Evolutionary conservation across 2,113 vertebrate species (phyloP).

Genomic region (Meriones unguiculatus): DNA sequence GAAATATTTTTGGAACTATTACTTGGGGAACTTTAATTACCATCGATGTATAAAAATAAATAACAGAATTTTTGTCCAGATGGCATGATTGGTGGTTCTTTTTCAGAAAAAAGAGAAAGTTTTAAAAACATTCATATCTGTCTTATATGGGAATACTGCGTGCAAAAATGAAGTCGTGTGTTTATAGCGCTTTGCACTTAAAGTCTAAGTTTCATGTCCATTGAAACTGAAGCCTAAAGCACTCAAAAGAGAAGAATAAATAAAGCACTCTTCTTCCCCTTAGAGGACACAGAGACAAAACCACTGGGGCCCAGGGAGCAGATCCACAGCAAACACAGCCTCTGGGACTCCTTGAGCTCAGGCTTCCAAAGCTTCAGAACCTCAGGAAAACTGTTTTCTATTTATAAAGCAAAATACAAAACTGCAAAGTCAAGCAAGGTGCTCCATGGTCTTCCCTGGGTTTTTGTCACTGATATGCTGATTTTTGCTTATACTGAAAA

Average conservation of each 20-base stretch:
- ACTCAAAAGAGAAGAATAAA: not conserved
- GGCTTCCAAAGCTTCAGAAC: not conserved
- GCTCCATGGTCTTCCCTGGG: not conserved
- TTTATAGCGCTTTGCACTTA: conserved; percentile 53
- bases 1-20: conserved; percentile 74
- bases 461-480: conserved; percentile 37
- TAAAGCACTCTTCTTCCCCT: not conserved
- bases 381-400: not conserved
- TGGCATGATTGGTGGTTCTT: conserved; percentile 79
- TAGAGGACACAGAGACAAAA: not conserved
- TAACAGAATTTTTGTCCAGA: conserved; percentile 84
- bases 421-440: not conserved
- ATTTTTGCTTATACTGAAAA: not conserved
- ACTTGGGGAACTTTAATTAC: conserved; percentile 80
- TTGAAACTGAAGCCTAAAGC: conserved; percentile 11
- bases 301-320: not conserved
- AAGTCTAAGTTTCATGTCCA: conserved; percentile 48
- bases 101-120: conserved; percentile 61
- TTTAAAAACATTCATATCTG: conserved; percentile 62
- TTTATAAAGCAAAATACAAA: not conserved
- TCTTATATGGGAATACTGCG: conserved; percentile 35
- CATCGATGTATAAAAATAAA: conserved; percentile 84
- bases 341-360: not conserved
- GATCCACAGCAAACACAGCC: not conserved
- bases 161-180: conserved; percentile 53